phyloP scores from a whole-genome alignment of 2,113 vertebrate species.

The Apodemus speciosus region DNA sequence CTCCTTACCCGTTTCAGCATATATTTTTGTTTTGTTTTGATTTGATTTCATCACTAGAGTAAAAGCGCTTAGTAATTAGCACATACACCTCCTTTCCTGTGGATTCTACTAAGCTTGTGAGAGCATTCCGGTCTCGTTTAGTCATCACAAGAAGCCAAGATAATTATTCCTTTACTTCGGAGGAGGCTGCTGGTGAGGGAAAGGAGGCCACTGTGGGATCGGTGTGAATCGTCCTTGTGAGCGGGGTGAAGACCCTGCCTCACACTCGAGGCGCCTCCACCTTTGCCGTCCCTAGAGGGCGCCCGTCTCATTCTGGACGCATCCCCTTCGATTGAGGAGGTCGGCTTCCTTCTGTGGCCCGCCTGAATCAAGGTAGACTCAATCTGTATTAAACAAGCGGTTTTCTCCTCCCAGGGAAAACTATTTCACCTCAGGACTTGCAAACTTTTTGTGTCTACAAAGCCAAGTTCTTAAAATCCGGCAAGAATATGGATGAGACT shows the following conservation, averaged over 20 bases:
- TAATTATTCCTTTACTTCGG: background rate
- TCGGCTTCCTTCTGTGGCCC: background rate
- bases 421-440: background rate
- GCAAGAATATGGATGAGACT: background rate
- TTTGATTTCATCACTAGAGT: background rate
- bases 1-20: background rate
- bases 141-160: background rate
- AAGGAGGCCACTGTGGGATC: background rate
- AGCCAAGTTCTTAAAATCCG: background rate
- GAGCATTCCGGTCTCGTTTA: background rate
- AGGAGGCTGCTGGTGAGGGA: background rate
- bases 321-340: background rate
- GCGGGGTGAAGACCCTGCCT: background rate
- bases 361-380: background rate
- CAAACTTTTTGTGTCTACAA: background rate
- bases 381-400: background rate
- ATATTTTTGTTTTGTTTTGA: background rate
- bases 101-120: background rate
- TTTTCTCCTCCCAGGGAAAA: background rate
- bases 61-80: background rate
- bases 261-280: background rate
- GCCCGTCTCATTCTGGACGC: background rate
- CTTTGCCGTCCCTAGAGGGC: background rate
- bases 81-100: background rate
- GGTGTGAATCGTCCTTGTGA: background rate